Evolutionary conservation across 2,888 invertebrate species (phyloP).

Genomic region (Galerucella nymphaeae): DNA sequence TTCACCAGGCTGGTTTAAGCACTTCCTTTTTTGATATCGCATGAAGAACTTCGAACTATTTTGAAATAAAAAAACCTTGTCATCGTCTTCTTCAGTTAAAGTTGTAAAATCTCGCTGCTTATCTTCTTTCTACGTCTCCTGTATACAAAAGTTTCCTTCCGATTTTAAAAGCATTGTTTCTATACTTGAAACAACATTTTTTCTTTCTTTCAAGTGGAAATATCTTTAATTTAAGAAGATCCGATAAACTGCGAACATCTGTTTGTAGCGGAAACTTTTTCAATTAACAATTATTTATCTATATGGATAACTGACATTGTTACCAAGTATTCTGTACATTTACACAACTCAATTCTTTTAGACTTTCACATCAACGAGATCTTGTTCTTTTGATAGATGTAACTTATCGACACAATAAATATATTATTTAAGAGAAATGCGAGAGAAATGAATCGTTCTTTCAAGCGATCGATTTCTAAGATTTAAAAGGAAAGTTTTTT

Average conservation of each 20-base stretch:
- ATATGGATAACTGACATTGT: not conserved
- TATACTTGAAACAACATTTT: not conserved
- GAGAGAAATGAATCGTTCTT: not conserved
- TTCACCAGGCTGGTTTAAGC: no score
- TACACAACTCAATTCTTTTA: slow-evolving; percentile 3
- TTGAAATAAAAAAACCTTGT: no score
- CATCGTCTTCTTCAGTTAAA: no score
- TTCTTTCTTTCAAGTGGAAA: not conserved
- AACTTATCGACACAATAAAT: slow-evolving; percentile 1
- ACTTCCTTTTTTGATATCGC: no score
- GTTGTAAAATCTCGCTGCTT: no score
- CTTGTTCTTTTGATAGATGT: not conserved
- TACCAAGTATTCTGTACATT: not conserved
- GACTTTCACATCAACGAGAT: slow-evolving; percentile 1
- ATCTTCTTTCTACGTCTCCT: no score
- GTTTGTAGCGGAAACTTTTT: not conserved
- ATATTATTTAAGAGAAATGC: slow-evolving; percentile 1
- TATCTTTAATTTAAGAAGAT: not conserved
- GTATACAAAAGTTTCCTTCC: no score
- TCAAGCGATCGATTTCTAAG: not conserved
- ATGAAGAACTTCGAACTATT: no score
- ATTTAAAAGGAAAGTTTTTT: slow-evolving; percentile 1
- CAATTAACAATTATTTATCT: not conserved
- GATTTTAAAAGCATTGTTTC: no score
- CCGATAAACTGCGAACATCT: not conserved